Conservation (phyloP, 2,888 invertebrate species). For the Tetropium fuscum region DNA sequence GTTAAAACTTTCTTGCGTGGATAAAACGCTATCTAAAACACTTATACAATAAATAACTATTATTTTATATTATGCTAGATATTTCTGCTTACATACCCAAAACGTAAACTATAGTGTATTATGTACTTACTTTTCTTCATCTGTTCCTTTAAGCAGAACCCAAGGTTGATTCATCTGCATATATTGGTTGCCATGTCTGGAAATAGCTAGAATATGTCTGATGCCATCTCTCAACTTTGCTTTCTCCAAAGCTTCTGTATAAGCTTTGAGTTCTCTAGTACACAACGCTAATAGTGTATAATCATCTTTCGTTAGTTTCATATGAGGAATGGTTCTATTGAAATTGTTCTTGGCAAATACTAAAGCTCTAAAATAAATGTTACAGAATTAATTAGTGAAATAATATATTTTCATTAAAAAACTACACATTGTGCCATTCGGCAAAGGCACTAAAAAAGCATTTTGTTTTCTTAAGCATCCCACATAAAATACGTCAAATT, state of each 20-base stretch:
- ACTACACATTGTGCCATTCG: no score
- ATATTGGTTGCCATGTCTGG: slow-evolving; percentile 95
- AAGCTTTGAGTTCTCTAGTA: slow-evolving; percentile 81
- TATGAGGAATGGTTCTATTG: slow-evolving; percentile 75
- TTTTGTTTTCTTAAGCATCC: no score
- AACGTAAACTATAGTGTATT: not conserved
- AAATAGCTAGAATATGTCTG: slow-evolving; percentile 85
- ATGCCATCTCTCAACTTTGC: slow-evolving; percentile 88
- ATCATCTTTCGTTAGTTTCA: slow-evolving; percentile 76
- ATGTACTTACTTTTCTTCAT: slow-evolving; percentile 76
- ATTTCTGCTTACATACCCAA: no score
- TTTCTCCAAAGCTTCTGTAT: slow-evolving; percentile 79
- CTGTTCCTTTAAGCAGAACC: slow-evolving; percentile 88
- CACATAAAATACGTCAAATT: no score
- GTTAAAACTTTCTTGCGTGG: no score
- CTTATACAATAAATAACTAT: no score
- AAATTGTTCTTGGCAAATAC: slow-evolving; percentile 91
- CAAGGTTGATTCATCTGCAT: slow-evolving; percentile 97
- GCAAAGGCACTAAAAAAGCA: no score
- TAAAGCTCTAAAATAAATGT: slow-evolving; percentile 74
- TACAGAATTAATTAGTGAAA: no score
- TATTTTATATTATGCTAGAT: no score
- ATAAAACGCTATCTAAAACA: no score
- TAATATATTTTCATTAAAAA: no score
- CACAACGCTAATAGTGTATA: slow-evolving; percentile 80